phyloP scores from a whole-genome alignment of 2,113 vertebrate species.

The Perccottus glenii region DNA sequence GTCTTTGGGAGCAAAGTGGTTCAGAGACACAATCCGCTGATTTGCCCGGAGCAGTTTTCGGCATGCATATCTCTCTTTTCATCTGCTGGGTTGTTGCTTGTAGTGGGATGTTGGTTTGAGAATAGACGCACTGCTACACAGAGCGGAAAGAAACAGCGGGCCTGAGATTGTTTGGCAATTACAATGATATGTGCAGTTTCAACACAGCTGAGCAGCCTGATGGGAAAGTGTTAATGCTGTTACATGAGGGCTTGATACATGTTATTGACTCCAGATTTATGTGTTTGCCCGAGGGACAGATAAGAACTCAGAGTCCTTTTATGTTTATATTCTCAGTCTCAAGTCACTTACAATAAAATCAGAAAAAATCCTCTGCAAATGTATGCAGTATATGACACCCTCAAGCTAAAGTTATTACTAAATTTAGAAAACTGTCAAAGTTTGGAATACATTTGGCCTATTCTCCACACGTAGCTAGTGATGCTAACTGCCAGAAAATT shows the following conservation, averaged over 20 bases:
- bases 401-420: not conserved
- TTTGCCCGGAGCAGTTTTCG: constrained; percentile 28
- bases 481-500: too few species aligned
- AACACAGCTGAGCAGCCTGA: constrained; percentile 3
- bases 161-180: constrained; percentile 6
- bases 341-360: constrained; percentile 8
- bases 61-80: constrained; percentile 26
- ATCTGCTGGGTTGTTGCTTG: constrained; percentile 17
- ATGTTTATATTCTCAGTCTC: not conserved
- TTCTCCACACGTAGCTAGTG: too few species aligned
- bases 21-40: constrained; percentile 6
- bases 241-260: not conserved
- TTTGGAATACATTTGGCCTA: not conserved
- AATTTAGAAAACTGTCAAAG: not conserved
- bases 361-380: not conserved
- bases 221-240: not conserved
- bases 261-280: not conserved
- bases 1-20: too few species aligned
- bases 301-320: not conserved
- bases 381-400: not conserved
- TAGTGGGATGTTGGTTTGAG: constrained; percentile 12
- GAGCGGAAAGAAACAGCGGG: not conserved
- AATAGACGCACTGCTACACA: not conserved
- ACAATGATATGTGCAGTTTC: not conserved
- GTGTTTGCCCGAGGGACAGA: not conserved